These are phyloP conservation scores for Trogon surrucura DNA, from an alignment of 2,113 vertebrate genomes.

Conservation along the genomic window DNA sequence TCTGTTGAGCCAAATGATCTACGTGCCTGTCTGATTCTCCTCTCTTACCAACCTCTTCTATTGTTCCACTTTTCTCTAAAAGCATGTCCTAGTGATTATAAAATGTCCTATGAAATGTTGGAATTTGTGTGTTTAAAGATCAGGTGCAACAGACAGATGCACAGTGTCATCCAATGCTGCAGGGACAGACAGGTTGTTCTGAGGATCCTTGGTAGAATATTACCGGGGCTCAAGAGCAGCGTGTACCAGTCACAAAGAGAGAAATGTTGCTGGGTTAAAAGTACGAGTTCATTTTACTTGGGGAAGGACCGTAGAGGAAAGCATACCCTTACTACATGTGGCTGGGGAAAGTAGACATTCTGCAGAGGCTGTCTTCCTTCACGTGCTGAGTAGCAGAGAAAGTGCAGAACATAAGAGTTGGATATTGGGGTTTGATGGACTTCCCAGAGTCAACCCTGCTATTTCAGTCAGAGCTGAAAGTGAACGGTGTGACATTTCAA, in stretches of 20 bases:
- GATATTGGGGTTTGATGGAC: neutral
- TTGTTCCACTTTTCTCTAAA: neutral
- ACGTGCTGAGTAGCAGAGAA: neutral
- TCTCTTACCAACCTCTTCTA: neutral
- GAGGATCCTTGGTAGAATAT: neutral
- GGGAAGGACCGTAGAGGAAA: neutral
- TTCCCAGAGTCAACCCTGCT: neutral
- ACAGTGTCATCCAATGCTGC: neutral
- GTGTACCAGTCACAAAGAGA: accelerated
- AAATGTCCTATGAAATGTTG: neutral
- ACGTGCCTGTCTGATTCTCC: neutral
- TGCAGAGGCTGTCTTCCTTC: neutral
- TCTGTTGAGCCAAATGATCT: neutral
- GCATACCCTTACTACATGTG: neutral
- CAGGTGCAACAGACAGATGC: neutral
- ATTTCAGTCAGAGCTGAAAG: neutral
- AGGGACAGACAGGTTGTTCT: neutral
- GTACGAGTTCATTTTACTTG: neutral
- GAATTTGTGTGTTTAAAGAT: neutral
- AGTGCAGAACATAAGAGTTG: neutral
- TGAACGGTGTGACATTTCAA: neutral
- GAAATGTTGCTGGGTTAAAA: neutral
- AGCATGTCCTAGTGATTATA: neutral
- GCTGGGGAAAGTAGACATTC: neutral
- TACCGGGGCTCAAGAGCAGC: neutral